These are phyloP conservation scores for Gallirallus australis DNA, from an alignment of 2,797 vertebrate genomes.

Conservation along the genomic window DNA sequence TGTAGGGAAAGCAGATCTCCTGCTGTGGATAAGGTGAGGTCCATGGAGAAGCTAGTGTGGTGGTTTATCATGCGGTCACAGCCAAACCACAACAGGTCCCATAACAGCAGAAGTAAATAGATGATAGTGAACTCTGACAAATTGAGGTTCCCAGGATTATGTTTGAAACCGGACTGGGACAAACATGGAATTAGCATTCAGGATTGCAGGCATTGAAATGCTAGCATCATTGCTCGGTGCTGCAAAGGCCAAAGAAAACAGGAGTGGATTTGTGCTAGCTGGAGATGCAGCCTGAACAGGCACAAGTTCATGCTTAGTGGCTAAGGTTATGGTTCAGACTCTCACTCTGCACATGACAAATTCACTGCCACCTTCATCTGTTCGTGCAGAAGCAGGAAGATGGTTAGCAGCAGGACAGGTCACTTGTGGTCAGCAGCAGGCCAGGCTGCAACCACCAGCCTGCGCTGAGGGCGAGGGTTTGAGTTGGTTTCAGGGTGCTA, in stretches of 20 bases:
- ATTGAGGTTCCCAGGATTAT: not conserved
- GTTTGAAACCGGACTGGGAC: not conserved
- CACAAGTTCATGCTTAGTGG: not conserved
- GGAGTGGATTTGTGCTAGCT: not conserved
- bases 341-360: fast-evolving
- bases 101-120: not conserved
- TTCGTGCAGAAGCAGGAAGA: not conserved
- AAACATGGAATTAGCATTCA: not conserved
- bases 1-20: not conserved
- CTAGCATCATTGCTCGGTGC: not conserved
- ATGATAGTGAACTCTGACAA: not conserved
- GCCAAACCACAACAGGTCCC: not conserved
- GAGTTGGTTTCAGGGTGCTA: not conserved
- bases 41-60: not conserved
- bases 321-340: not conserved
- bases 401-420: not conserved
- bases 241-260: not conserved
- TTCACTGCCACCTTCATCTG: not conserved
- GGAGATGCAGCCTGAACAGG: not conserved
- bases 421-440: not conserved
- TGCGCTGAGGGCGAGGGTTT: not conserved
- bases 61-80: not conserved
- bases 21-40: not conserved
- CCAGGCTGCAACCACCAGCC: not conserved
- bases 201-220: not conserved